A percentile compares a stretch with the other conserved stretches of the same genome.
Evolutionary conservation across 1,140 invertebrate genomes (phyloP).

Genomic region (Scaptomyza pallida): DNA sequence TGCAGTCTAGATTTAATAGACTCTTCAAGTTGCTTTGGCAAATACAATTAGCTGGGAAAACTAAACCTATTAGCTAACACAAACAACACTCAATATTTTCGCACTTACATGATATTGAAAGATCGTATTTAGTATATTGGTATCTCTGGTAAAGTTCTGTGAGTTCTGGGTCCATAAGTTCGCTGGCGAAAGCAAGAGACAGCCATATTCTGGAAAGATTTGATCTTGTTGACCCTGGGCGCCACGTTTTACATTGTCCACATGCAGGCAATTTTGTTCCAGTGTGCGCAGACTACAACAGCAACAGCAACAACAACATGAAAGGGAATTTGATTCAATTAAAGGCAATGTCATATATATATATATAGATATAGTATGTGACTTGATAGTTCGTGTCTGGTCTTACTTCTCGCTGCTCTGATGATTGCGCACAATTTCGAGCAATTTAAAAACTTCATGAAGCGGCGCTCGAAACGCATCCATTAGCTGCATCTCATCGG

Average conservation of each 20-base stretch:
- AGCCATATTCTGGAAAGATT: conserved; percentile 94
- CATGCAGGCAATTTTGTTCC: conserved; percentile 93
- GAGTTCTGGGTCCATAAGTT: conserved; percentile 96
- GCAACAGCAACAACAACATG: no score
- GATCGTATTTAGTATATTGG: conserved; percentile 91
- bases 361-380: conserved; percentile 12
- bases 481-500: conserved; percentile 89
- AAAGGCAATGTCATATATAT: conserved; percentile 42
- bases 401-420: conserved; percentile 90
- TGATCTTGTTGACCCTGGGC: conserved; percentile 84
- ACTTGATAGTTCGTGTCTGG: conserved; percentile 21
- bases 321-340: conserved; percentile 65
- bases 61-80: conserved; percentile 9
- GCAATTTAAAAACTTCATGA: conserved; percentile 92
- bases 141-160: conserved; percentile 90
- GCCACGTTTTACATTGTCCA: conserved; percentile 90
- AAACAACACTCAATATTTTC: neutral
- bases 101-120: conserved; percentile 91
- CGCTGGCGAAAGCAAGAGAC: conserved; percentile 95
- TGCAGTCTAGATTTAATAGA: conserved; percentile 13
- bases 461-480: conserved; percentile 96
- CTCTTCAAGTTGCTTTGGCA: neutral
- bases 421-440: conserved; percentile 94
- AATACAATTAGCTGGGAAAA: conserved; percentile 13
- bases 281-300: conserved; percentile 87